Evolutionary conservation across 2,888 invertebrate genomes (phyloP), one percentile per base, ranked within the genome.

Genomic region (Anagyrus pseudococci): DNA sequence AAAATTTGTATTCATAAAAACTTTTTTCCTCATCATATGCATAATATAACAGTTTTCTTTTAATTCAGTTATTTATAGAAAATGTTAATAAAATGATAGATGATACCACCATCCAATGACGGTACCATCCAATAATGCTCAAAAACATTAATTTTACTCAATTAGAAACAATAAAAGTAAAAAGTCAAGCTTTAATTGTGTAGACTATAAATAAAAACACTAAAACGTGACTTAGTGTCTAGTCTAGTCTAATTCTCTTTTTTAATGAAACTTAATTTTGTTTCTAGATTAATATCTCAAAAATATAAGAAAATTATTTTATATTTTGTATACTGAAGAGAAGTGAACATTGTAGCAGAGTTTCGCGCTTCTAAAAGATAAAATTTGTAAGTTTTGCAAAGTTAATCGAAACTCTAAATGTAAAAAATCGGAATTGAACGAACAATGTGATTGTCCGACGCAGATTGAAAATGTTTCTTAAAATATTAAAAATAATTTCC

Each of bases 261-360:
- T 55, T 54, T 50, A 67, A 40, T 58, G 58, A 15, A 65, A 67
- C 50, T 58, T 49, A 47, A 62, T 64, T 44, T 62, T 61, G 44
- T 67, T 65, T 41, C 41, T 44, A 40, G 43, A 58, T 23, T 64
- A 66, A 65, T 64, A 46, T 58, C 57, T 61, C 44, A 62, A 63
- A 59, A 41, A 49, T 40, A 40, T n/a, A n/a, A n/a, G n/a, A 58
- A 52, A 55, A 50, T 66, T 46, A 64, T 68, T 54, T 62, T 64
- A 61, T 66, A 66, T 66, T 68, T 66, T 68, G 60, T 62, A 66
- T 60, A 68, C 64, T 52, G 52, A 60, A 52, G n/a, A 55, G 47
- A 58, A 46, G 44, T 49, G 23, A 53, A 58, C 25, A 58, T 44
- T 29, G 49, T 19, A 13, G 53, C 48, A 26, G 48, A 53, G 47